Evolutionary conservation across 2,113 vertebrate genomes (phyloP).

Genomic region (Empidonax alnorum): DNA sequence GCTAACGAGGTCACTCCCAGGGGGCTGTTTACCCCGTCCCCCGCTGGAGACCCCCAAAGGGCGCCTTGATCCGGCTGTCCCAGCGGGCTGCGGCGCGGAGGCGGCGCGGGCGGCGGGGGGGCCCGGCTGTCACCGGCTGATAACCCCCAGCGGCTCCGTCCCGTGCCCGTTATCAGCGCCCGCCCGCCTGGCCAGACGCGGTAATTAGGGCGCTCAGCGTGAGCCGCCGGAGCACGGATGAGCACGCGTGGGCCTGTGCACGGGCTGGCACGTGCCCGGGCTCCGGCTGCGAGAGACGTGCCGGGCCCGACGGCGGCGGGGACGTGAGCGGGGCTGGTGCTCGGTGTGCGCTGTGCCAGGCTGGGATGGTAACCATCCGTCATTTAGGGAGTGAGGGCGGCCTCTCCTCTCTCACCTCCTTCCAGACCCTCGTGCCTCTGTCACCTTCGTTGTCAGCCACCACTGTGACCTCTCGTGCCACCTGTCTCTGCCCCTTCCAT

Average conservation of each 20-base stretch:
- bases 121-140: conserved; percentile 23
- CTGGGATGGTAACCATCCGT: rapidly evolving
- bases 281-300: background rate
- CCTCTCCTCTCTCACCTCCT: background rate
- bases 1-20: background rate
- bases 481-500: no score
- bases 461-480: no score
- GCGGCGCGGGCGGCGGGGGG: conserved; percentile 1
- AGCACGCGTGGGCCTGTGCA: conserved; percentile 25
- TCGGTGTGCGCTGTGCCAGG: rapidly evolving
- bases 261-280: background rate
- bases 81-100: background rate
- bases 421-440: rapidly evolving
- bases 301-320: background rate
- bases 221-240: conserved; percentile 13
- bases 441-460: background rate
- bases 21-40: background rate
- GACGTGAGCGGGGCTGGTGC: background rate
- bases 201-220: conserved; percentile 61
- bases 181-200: conserved; percentile 15
- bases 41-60: background rate
- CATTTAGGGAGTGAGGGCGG: background rate
- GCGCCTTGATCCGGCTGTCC: conserved; percentile 18
- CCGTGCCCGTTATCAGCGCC: conserved; percentile 47
- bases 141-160: conserved; percentile 38